phyloP scores from a whole-genome alignment of 2,113 vertebrate species.

The Xyrauchen texanus region DNA sequence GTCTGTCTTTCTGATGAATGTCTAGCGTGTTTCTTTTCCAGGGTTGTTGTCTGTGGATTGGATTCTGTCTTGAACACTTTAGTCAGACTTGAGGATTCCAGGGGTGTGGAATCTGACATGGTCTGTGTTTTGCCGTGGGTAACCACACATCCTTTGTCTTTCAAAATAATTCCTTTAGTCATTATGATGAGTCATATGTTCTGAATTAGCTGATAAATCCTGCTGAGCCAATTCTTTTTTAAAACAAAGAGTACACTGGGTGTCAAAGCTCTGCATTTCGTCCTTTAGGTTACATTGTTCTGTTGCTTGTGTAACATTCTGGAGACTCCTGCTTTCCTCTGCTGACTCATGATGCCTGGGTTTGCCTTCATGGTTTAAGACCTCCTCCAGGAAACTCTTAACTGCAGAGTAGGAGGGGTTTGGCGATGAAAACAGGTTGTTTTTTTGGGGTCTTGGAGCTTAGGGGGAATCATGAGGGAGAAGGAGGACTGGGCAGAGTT shows the following conservation, averaged over 20 bases:
- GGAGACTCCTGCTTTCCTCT: constrained; percentile 53
- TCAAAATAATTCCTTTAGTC: constrained; percentile 45
- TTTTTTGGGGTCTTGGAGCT: constrained; percentile 55
- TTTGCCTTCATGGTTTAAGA: constrained; percentile 57
- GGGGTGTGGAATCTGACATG: constrained; percentile 52
- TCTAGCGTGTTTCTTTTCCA: constrained; percentile 62
- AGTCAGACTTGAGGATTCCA: constrained; percentile 60
- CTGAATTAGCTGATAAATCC: constrained; percentile 1
- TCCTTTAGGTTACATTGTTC: constrained; percentile 40
- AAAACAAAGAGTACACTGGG: constrained; percentile 25
- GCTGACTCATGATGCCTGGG: constrained; percentile 57
- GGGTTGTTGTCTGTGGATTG: constrained; percentile 55
- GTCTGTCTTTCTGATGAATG: constrained; percentile 64
- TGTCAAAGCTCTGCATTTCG: constrained; percentile 35
- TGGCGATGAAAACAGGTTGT: constrained; percentile 45
- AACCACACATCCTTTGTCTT: constrained; percentile 51
- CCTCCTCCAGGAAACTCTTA: constrained; percentile 63
- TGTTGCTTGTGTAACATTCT: constrained; percentile 56
- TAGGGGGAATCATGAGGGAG: constrained; percentile 58
- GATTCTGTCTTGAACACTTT: constrained; percentile 57
- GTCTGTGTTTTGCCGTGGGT: constrained; percentile 62
- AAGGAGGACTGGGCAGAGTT: constrained; percentile 48
- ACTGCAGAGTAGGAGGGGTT: constrained; percentile 63
- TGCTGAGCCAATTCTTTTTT: constrained; percentile 47
- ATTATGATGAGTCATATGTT: constrained; percentile 9